Evolutionary conservation across 2,888 invertebrate species (phyloP), one percentile per base, ranked within the genome.

Genomic region (Orgyia antiqua): DNA sequence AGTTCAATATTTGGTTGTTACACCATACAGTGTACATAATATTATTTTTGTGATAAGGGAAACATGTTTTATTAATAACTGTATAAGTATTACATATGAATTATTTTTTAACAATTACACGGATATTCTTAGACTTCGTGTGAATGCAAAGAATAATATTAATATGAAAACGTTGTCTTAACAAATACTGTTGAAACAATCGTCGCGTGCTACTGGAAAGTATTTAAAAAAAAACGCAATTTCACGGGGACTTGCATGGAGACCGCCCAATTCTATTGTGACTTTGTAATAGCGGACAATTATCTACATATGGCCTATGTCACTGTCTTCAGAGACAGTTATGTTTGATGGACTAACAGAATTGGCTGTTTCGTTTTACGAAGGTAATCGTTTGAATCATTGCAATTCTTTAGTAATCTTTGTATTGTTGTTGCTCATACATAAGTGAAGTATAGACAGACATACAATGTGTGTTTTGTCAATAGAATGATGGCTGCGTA

Each of bases 201-300:
- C 24, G 39, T 46, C 33, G 42, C 40, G 42, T 43, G 50, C 32
- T 21, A 10, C 4, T 71, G 71, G 78, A 79, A 79, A 82, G 83
- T 80, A 82, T 83, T 80, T 79, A 82, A 80, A 76, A 78, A 42
- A 82, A 78, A 44, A 65, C 58, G 65, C 74, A 82, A 83, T 84
- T 83, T 83, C 79, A 80, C 78, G 84, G 76, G 56, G 64, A 52
- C 55, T 53, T 73, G 73, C 60, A 48, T 62, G 62, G 47, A 51
- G 57, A 45, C 65, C 68, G 73, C 80, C 84, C 84, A 83, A 84
- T 84, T 84, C 83, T 80, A 77, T 84, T 84, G 84, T 83, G 55
- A 56, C 27, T 36, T 50, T 30, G 72, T 82, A 84, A 84, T 82
- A 52, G 71, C 48, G 30, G 55, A 50, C 76, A 70, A 83, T 83